Percentiles rank a stretch among this genome's conserved stretches.
These are phyloP conservation scores for Pterostichus madidus DNA, from an alignment of 2,888 invertebrate species.

Conservation along the genomic window DNA sequence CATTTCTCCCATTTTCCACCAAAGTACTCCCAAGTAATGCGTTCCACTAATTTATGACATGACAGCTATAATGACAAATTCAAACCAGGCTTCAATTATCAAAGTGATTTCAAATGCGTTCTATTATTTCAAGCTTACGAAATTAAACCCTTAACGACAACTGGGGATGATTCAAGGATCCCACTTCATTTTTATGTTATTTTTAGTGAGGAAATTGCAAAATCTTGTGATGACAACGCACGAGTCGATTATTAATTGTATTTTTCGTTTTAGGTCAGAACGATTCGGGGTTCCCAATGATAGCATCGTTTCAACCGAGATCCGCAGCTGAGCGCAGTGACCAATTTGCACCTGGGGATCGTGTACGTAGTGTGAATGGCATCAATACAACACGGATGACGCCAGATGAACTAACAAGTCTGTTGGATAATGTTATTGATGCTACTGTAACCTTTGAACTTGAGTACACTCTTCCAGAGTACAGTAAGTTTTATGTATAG, in stretches of 20 bases:
- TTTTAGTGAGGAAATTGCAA: too few species aligned
- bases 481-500: conserved; percentile 82
- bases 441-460: conserved; percentile 88
- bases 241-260: too few species aligned
- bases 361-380: conserved; percentile 90
- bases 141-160: conserved; percentile 66
- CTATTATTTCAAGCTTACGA: too few species aligned
- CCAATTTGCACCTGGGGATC: conserved; percentile 88
- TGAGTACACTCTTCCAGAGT: conserved; percentile 90
- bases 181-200: too few species aligned
- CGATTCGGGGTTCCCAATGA: conserved; percentile 79
- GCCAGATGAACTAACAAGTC: conserved; percentile 87
- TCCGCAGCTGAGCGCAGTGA: conserved; percentile 87
- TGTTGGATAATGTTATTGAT: conserved; percentile 85
- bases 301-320: conserved; percentile 85
- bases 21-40: too few species aligned
- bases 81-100: too few species aligned
- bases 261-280: neutral
- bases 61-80: too few species aligned
- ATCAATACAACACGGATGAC: conserved; percentile 87
- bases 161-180: conserved; percentile 68
- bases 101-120: too few species aligned
- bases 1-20: too few species aligned
- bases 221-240: too few species aligned
- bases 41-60: too few species aligned